A percentile compares a stretch with the other conserved stretches of the same genome.
These are phyloP conservation scores for Polylopha cassiicola DNA, from an alignment of 2,888 invertebrate species.

Conservation along the genomic window DNA sequence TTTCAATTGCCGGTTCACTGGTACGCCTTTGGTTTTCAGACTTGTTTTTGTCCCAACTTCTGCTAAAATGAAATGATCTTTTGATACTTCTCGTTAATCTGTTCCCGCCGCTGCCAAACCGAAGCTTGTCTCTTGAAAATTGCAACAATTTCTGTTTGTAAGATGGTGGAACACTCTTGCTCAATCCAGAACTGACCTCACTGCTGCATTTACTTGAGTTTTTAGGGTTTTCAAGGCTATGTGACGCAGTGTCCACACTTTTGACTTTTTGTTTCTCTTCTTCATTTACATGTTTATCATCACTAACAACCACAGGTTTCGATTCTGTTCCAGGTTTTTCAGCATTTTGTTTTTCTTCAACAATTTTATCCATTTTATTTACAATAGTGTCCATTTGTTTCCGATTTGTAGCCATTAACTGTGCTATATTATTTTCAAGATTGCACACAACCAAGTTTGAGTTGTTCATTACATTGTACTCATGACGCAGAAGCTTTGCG, in stretches of 20 bases:
- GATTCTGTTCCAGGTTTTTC: constrained; percentile 37
- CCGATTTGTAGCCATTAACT: constrained; percentile 57
- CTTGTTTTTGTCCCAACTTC: constrained; percentile 69
- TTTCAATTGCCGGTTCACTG: constrained; percentile 64
- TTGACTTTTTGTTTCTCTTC: constrained; percentile 54
- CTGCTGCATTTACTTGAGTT: constrained; percentile 63
- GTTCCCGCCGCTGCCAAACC: constrained; percentile 68
- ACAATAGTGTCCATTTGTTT: constrained; percentile 47
- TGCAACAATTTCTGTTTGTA: constrained; percentile 71
- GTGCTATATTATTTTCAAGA: constrained; percentile 71
- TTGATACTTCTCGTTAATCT: constrained; percentile 69
- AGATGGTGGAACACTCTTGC: constrained; percentile 72
- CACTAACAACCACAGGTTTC: constrained; percentile 28
- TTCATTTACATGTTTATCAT: constrained; percentile 32
- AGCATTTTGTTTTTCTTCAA: constrained; percentile 55
- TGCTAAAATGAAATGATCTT: constrained; percentile 67
- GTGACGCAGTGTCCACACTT: constrained; percentile 62
- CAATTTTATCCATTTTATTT: constrained; percentile 67
- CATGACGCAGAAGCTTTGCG: constrained; percentile 65
- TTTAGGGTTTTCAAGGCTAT: constrained; percentile 66
- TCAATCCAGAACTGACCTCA: constrained; percentile 61
- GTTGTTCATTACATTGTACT: constrained; percentile 69
- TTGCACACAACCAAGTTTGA: constrained; percentile 71
- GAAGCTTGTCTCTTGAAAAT: constrained; percentile 68
- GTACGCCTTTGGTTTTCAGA: constrained; percentile 57